Evolutionary conservation across 2,888 invertebrate species (phyloP).

Genomic region (Apodemia zela): DNA sequence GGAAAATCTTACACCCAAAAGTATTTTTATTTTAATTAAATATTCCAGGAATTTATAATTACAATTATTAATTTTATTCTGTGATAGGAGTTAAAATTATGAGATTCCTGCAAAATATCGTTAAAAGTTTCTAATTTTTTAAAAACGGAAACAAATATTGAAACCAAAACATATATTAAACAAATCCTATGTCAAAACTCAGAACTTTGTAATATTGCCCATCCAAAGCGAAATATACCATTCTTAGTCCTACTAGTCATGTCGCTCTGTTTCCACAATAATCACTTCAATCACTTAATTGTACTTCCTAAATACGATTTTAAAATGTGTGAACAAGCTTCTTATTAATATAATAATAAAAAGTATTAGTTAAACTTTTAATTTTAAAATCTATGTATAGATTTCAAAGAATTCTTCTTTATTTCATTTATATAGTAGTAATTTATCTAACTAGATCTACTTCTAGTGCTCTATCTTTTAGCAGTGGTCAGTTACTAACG

Average conservation of each 20-base stretch:
- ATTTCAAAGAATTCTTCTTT: conserved; percentile 70
- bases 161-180: too few relatives aligned
- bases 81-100: neutral
- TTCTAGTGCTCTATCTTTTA: conserved; percentile 75
- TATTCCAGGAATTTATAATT: too few relatives aligned
- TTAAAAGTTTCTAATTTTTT: too few relatives aligned
- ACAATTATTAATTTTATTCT: too few relatives aligned
- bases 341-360: conserved; percentile 75
- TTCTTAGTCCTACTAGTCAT: conserved; percentile 55
- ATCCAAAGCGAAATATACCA: conserved; percentile 43
- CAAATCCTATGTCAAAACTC: neutral
- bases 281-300: conserved; percentile 57
- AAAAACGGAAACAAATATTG: too few relatives aligned
- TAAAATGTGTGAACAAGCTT: conserved; percentile 80
- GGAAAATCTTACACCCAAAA: too few relatives aligned
- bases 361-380: conserved; percentile 78
- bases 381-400: conserved; percentile 78
- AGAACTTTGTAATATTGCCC: conserved; percentile 32
- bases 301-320: conserved; percentile 75
- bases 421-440: conserved; percentile 62
- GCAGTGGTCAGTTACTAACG: conserved; percentile 75
- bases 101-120: neutral
- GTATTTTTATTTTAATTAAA: too few relatives aligned
- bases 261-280: conserved; percentile 46
- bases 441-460: conserved; percentile 74